These are phyloP conservation scores for Tipula lateralis DNA, from an alignment of 2,888 invertebrate species.

Conservation along the genomic window DNA sequence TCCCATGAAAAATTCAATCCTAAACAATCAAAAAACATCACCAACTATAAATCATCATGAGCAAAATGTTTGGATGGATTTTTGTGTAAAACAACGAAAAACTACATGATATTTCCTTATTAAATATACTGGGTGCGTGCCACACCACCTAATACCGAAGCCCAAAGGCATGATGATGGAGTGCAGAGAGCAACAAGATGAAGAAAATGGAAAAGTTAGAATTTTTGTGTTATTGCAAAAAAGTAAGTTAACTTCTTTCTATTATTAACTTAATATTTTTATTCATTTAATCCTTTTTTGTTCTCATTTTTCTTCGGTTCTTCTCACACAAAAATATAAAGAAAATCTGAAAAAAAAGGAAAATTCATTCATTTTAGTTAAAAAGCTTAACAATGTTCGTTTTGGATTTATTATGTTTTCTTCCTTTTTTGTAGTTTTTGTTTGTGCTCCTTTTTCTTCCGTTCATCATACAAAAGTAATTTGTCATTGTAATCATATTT, in stretches of 20 bases:
- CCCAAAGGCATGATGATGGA: background rate
- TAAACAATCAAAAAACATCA: background rate
- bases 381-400: slow-evolving; percentile 19
- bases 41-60: background rate
- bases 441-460: background rate
- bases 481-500: slow-evolving; percentile 15
- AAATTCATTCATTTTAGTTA: slow-evolving; percentile 24
- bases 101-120: background rate
- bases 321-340: background rate
- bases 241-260: background rate
- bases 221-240: background rate
- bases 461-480: slow-evolving; percentile 3
- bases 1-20: background rate
- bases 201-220: background rate
- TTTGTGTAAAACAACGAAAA: background rate
- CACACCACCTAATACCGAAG: background rate
- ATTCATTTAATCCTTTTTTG: slow-evolving; percentile 19
- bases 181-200: background rate
- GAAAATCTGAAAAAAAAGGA: slow-evolving; percentile 7
- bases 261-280: slow-evolving; percentile 24
- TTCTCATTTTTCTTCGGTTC: background rate
- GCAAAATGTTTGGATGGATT: background rate
- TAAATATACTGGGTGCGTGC: background rate
- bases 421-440: background rate
- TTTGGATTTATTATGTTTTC: slow-evolving; percentile 24